A percentile compares a stretch with the other conserved stretches of the same genome.
phyloP scores from a whole-genome alignment of 2,113 vertebrate species.

The Cryptotis parvus region DNA sequence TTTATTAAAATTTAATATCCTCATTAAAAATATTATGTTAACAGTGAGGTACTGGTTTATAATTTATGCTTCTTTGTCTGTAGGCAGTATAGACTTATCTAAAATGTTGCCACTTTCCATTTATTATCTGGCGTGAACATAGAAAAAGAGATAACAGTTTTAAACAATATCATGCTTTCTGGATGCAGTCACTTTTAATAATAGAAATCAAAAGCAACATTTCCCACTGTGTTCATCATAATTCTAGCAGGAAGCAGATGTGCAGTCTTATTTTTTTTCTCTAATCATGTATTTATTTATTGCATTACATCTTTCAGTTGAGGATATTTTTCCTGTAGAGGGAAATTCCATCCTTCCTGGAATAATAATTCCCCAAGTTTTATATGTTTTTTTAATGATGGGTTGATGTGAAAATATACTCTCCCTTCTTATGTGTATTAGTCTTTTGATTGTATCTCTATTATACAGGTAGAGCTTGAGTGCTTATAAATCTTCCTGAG shows the following conservation, averaged over 20 bases:
- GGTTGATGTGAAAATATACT: conserved; percentile 48
- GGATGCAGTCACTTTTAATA: conserved; percentile 81
- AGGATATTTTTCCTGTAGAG: conserved; percentile 70
- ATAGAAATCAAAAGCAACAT: conserved; percentile 75
- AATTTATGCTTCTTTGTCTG: conserved; percentile 59
- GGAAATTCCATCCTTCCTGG: conserved; percentile 83
- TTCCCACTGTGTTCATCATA: conserved; percentile 77
- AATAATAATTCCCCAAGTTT: conserved; percentile 77
- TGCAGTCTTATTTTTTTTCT: conserved; percentile 70
- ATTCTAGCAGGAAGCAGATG: conserved; percentile 83
- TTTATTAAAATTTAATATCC: conserved; percentile 4
- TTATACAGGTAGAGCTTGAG: not conserved
- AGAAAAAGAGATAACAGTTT: conserved; percentile 68
- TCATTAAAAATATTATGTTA: not conserved
- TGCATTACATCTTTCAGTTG: conserved; percentile 72
- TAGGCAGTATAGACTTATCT: conserved; percentile 27
- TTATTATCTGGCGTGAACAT: conserved; percentile 71
- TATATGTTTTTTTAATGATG: not conserved
- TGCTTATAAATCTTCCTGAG: not conserved
- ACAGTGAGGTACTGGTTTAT: not conserved
- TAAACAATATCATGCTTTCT: conserved; percentile 69
- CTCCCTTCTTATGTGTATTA: not conserved
- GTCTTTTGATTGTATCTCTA: conserved; percentile 26
- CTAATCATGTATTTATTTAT: conserved; percentile 75
- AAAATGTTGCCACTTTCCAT: conserved; percentile 41